Base-by-base conservation (phyloP, 2,888 invertebrate species). In the Heliconius charithonia region DNA sequence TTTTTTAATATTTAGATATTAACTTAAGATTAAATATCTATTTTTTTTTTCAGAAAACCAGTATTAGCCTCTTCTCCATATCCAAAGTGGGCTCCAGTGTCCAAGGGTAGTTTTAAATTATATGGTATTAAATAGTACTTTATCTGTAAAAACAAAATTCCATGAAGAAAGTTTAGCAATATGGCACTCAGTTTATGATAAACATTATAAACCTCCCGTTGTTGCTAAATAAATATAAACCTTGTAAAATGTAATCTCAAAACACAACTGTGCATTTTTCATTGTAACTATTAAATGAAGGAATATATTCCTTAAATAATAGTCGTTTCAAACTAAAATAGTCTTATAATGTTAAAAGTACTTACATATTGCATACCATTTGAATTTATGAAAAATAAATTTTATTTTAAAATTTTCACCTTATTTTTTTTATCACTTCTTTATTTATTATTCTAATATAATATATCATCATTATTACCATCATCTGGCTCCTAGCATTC, bases 131-230 rank as follows among this genome's bases (percentile, higher is more conserved):
- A 51, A 51, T 51, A 51, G 51, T 51, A 51, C 19, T 1, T 71
- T 87, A 67, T 79, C 85, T 79, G 82, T 89, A 75, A 85, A 82
- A 22, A 83, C 81, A 13, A 77, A 82, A 2, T 79, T 87, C 62
- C 80, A 87, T 9, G 79, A 82, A 32, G 76, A 81, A 0, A 85
- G 88, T 27, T 65, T 80, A 12, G 75, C 69, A 16, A 86, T 90
- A 79, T 90, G 90, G 90, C 86, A 89, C 56, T 69, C 78, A 29
- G 86, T 90, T 65, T 91, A 90, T 80, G 80, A 83, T 4, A 84
- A 85, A 69, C 81, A 89, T 80, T 89, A 88, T 62, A 82, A 86
- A 9, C 56, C 81, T 4, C 89, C 90, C 0, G 73, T 82, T 10
- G 81, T 87, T 2, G 87, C 89, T 4, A 41, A 32, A n/a, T 16